Evolutionary conservation across 1,140 invertebrate genomes (phyloP).

Genomic region (Trichogramma pretiosum): DNA sequence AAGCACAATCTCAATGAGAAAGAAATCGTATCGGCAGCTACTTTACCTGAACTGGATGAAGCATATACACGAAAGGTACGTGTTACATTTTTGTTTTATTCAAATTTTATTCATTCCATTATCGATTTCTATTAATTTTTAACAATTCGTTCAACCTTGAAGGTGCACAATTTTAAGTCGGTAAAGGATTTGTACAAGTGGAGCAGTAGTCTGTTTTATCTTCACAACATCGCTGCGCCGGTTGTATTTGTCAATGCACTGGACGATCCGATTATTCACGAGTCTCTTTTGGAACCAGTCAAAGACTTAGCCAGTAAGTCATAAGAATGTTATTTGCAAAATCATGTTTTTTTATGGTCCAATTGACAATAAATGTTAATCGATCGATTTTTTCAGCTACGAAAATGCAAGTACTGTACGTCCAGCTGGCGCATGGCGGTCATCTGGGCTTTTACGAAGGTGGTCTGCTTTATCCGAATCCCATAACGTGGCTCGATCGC

Average conservation of each 20-base stretch:
- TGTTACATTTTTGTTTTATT: slow-evolving; percentile 8
- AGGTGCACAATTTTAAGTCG: slow-evolving; percentile 62
- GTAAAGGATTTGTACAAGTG: slow-evolving; percentile 73
- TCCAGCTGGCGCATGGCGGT: slow-evolving; percentile 80
- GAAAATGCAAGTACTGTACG: slow-evolving; percentile 60
- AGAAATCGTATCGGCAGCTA: slow-evolving; percentile 74
- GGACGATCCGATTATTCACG: slow-evolving; percentile 83
- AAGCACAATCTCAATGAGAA: slow-evolving; percentile 63
- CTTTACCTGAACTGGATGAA: slow-evolving; percentile 78
- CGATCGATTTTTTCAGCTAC: slow-evolving; percentile 57
- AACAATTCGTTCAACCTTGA: not conserved
- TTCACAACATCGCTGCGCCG: slow-evolving; percentile 67
- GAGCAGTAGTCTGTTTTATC: slow-evolving; percentile 70
- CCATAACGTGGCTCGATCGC: slow-evolving; percentile 83
- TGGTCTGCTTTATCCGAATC: slow-evolving; percentile 71
- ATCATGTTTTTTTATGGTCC: too few species aligned
- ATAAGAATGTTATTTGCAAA: too few species aligned
- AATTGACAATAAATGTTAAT: too few species aligned
- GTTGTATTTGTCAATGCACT: slow-evolving; percentile 82
- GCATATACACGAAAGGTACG: slow-evolving; percentile 65
- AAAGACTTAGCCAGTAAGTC: slow-evolving; percentile 63
- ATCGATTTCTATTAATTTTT: slow-evolving; percentile 1
- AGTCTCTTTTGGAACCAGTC: slow-evolving; percentile 60
- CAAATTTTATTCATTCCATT: not conserved
- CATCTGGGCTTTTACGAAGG: slow-evolving; percentile 90